Evolutionary conservation across 2,888 invertebrate species (phyloP).

Genomic region (Sylvicola cinctus): DNA sequence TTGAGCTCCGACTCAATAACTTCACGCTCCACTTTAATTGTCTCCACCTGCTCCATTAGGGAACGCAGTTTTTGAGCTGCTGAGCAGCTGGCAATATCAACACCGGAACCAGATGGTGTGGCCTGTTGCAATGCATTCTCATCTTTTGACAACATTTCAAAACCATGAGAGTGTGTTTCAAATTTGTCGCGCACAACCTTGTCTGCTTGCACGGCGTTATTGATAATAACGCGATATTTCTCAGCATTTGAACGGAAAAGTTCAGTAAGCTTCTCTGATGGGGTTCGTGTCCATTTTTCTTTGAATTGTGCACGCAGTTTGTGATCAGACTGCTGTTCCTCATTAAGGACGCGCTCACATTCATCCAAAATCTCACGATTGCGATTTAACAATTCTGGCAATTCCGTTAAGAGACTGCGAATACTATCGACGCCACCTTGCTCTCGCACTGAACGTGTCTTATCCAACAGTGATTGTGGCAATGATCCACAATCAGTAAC

Average conservation of each 20-base stretch:
- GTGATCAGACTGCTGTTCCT: constrained; percentile 80
- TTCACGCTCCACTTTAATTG: constrained; percentile 75
- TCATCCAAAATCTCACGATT: constrained; percentile 92
- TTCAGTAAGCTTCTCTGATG: constrained; percentile 72
- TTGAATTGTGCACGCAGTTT: constrained; percentile 77
- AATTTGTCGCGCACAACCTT: constrained; percentile 74
- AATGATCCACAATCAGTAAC: constrained; percentile 47
- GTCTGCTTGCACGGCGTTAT: constrained; percentile 70
- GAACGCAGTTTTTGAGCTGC: constrained; percentile 44
- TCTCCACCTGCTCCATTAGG: constrained; percentile 69
- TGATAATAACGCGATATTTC: constrained; percentile 83
- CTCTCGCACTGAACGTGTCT: constrained; percentile 54
- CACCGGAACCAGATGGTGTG: constrained; percentile 42
- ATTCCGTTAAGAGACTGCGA: constrained; percentile 53
- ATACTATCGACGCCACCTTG: constrained; percentile 59
- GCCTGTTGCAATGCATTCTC: constrained; percentile 45
- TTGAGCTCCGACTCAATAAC: constrained; percentile 73
- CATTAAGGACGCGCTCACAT: constrained; percentile 64
- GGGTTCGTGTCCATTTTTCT: constrained; percentile 78
- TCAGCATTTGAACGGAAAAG: constrained; percentile 72
- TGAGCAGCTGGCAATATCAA: constrained; percentile 30
- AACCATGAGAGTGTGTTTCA: constrained; percentile 49
- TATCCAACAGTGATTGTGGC: constrained; percentile 75
- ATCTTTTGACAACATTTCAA: constrained; percentile 61
- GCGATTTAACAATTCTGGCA: constrained; percentile 76